Base-by-base conservation (phyloP, 2,888 invertebrate genomes). In the Rhagonycha fulva region DNA sequence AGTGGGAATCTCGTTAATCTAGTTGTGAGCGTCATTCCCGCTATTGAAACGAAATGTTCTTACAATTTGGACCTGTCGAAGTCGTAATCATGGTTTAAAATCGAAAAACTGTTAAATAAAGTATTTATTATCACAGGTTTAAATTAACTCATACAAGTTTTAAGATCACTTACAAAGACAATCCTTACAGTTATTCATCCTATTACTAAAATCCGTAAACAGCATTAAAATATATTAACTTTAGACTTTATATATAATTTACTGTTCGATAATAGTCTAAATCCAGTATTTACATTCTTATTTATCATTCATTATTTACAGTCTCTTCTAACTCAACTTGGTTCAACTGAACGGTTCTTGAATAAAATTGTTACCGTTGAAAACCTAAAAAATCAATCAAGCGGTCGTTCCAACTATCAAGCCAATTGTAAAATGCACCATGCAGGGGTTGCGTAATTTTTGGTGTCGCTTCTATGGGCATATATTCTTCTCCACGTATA, bases 371-470 rank as follows among this genome's bases (percentile, higher is more conserved):
- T 85, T 89, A 90, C 87, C 91, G 89, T 76, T 90, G 90, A 83
- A 92, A 94, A 79, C 94, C 94, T 83, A 94, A 90, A 83, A 94
- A 92, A 87, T 94, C 94, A 82, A 93, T 93, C 28, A 94, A 90
- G 74, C 93, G 89, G 83, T 93, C 91, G 87, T 94, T 93, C 90
- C 93, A 91, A 77, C 92, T 91, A 84, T 92, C 91, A 68, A 89
- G 79, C 88, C 89, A 89, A 76, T 87, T 89, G 85, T 84, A 89
- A 81, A 82, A 84, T 87, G 90, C 84, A 85, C 89, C 86, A 80
- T 84, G 85, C 7, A 82, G 79, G 19, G 82, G 77, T 70, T 82
- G 83, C n/a, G 82, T 71, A 7, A 80, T 80, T 77, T 82, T 84
- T 78, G 82, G 88, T 88, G 81, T 90, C 88, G 88, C 77, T 74